Base-by-base conservation (phyloP, 2,888 invertebrate species). In the Andricus curvator region DNA sequence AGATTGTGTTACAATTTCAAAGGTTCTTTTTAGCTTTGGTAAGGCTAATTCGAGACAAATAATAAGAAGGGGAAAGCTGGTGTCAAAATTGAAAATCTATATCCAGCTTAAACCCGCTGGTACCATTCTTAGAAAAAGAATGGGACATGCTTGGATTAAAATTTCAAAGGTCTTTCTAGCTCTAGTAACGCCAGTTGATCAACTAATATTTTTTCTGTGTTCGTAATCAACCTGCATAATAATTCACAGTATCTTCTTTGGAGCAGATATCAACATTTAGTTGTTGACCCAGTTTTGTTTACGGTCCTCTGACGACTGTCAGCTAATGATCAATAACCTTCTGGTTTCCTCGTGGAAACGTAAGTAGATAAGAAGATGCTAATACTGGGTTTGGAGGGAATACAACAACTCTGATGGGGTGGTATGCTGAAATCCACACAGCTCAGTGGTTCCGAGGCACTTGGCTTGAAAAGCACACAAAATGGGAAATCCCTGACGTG, bases 391-490 rank as follows among this genome's bases (percentile, higher is more conserved):
- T 20, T 70, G 15, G 13, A 74, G 56, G 13, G 37, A 56, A 33
- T 20, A 56, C 33, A 74, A 33, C n/a, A 74, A 13, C 17, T 56
- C 56, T 33, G 74, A 74, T 56, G 56, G 9, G 74, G 29, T 48
- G 70, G 51, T 70, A 70, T 51, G 29, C 33, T 25, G 48, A 70
- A 70, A 70, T 70, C 29, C 20, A 29, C 25, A 48, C 70, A 33
- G 29, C 33, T 56, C n/a, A 56, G 22, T 33, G 74, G 37, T 74
- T 56, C 51, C 33, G 11, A 22, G 56, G 33, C 33, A 74, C 74
- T 74, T 74, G 74, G 33, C 74, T 56, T 74, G 74, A 74, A 74
- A 74, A 56, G 56, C 33, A 15, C 74, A 56, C 51, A 48, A 44
- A 68, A 68, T n/a, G 44, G 68, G 56, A 74, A 74, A 74, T 56